Conservation (phyloP, 2,113 vertebrate genomes). For the Amia ocellicauda region DNA sequence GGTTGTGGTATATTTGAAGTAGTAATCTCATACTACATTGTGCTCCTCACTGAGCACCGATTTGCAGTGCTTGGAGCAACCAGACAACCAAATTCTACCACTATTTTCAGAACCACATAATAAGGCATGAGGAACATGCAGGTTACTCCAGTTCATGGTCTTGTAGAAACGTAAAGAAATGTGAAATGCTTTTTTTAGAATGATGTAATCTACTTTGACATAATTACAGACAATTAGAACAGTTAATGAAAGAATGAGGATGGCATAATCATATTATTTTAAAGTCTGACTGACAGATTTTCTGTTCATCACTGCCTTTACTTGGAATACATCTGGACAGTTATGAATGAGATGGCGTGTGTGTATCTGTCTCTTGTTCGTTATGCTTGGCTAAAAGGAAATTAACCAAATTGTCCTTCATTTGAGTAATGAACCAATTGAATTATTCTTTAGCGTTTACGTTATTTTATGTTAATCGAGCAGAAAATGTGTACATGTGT, state of each 20-base stretch:
- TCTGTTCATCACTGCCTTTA: neutral
- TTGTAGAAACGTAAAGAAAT: neutral
- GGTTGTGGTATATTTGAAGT: no score
- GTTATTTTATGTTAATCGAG: no score
- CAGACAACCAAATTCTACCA: no score
- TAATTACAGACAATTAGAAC: conserved; percentile 15
- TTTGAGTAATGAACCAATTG: no score
- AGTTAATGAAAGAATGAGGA: neutral
- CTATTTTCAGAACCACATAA: no score
- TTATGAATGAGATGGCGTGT: neutral
- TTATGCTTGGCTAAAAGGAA: no score
- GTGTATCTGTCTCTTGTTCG: neutral
- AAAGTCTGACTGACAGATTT: neutral
- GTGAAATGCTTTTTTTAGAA: neutral
- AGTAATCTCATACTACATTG: no score
- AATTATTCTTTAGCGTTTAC: no score
- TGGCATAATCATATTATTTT: neutral
- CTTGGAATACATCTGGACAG: neutral
- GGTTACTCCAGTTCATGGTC: neutral
- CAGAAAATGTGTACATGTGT: no score
- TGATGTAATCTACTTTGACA: neutral
- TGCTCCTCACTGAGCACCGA: no score
- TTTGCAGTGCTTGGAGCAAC: no score
- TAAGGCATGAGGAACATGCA: neutral
- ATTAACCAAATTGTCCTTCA: no score